Conservation (phyloP, 2,113 vertebrate species). For the Oreocharis arfaki region DNA sequence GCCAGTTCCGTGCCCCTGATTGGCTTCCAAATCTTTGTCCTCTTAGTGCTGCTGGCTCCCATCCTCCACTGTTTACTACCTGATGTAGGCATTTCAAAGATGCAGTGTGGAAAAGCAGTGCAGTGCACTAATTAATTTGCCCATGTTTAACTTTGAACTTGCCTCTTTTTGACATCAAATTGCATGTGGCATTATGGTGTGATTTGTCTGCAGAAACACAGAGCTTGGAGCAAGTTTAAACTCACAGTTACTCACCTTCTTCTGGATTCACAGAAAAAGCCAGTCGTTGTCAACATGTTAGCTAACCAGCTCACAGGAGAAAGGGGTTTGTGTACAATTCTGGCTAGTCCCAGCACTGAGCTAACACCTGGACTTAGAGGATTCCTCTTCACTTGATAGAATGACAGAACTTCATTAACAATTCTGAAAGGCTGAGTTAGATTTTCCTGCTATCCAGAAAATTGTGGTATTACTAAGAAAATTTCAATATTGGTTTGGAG, state of each 20-base stretch:
- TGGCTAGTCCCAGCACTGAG: not conserved
- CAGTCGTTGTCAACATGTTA: not conserved
- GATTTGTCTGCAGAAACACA: not conserved
- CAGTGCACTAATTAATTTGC: not conserved
- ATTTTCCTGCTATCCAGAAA: not conserved
- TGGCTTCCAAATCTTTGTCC: not conserved
- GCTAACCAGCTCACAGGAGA: not conserved
- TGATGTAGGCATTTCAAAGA: not conserved
- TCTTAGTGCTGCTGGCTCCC: not conserved
- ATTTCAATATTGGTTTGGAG: not conserved
- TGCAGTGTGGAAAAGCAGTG: not conserved
- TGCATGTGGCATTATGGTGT: not conserved
- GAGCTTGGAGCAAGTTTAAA: not conserved
- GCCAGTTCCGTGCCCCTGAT: not conserved
- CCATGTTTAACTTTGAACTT: not conserved
- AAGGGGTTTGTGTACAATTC: not conserved
- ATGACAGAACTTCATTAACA: not conserved
- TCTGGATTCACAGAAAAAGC: not conserved
- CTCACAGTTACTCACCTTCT: not conserved
- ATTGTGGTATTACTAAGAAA: not conserved
- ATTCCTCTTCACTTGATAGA: not conserved
- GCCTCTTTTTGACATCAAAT: not conserved
- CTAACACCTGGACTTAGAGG: not conserved
- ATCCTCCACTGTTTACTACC: not conserved
- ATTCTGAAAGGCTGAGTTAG: not conserved